Conservation (phyloP, 35 echinoderm and acorn worm genomes). For the Hemicentrotus pulcherrimus region DNA sequence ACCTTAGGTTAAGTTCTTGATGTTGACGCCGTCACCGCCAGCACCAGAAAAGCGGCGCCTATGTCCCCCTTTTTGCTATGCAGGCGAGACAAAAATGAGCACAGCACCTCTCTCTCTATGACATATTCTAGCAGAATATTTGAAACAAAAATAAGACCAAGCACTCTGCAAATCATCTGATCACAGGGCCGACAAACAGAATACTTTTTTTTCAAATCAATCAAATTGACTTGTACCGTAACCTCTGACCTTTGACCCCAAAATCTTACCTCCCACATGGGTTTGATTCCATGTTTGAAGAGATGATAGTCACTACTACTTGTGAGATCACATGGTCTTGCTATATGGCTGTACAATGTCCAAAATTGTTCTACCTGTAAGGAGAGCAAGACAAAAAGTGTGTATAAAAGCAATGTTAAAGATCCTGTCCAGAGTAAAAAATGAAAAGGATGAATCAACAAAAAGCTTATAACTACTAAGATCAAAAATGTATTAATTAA, state of each 20-base stretch:
- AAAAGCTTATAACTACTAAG: no score
- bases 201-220: neutral
- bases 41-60: no score
- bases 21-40: no score
- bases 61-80: no score
- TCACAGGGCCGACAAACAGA: neutral
- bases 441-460: no score
- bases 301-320: conserved; percentile 97
- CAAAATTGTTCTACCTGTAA: conserved; percentile 97
- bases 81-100: no score
- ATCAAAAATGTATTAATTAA: no score
- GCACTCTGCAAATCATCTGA: neutral
- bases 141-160: neutral
- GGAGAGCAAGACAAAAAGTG: neutral
- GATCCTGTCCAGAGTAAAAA: no score
- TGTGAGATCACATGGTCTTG: conserved; percentile 92
- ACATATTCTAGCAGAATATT: neutral
- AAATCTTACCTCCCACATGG: conserved; percentile 99
- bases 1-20: no score
- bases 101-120: no score
- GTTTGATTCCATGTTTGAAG: conserved; percentile 98
- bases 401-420: no score
- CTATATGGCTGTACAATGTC: conserved; percentile 91
- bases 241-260: neutral
- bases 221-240: neutral